phyloP scores from a whole-genome alignment of 2,797 vertebrate species.

The Sphenopsis melanotis region DNA sequence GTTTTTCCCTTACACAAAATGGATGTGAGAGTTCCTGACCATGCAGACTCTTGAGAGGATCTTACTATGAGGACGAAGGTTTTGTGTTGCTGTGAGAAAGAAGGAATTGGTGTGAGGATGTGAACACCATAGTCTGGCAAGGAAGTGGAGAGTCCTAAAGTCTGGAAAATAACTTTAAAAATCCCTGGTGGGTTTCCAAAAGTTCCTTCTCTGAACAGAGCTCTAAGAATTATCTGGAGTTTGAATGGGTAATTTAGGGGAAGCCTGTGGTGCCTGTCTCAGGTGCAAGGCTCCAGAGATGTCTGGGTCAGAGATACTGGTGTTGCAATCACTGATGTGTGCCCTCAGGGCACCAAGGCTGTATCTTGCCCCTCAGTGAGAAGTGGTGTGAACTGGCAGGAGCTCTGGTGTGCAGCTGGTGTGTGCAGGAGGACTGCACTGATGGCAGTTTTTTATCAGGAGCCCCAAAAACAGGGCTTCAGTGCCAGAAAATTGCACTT shows the following conservation, averaged over 20 bases:
- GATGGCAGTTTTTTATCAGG: background rate
- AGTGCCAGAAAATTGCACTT: background rate
- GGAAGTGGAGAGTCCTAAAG: background rate
- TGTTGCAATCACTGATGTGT: background rate
- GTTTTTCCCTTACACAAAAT: background rate
- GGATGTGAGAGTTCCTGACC: background rate
- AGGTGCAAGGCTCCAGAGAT: background rate
- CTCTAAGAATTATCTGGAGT: background rate
- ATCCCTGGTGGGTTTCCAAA: background rate
- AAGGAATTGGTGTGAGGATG: background rate
- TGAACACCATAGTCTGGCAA: background rate
- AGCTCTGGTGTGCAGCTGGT: background rate
- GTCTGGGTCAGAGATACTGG: background rate
- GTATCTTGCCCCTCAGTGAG: background rate
- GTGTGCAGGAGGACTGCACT: rapidly evolving
- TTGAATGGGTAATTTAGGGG: background rate
- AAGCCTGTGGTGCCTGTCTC: background rate
- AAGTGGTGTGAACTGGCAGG: background rate
- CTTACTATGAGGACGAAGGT: background rate
- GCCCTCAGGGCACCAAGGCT: background rate
- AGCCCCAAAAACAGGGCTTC: background rate
- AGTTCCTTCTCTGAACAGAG: background rate
- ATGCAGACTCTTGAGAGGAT: background rate
- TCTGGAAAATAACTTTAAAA: background rate
- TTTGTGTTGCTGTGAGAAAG: background rate